A percentile compares a stretch with the other conserved stretches of the same genome.
Conservation (phyloP, 37 sponge, comb jelly and placozoan species). For the Oopsacas minuta region DNA sequence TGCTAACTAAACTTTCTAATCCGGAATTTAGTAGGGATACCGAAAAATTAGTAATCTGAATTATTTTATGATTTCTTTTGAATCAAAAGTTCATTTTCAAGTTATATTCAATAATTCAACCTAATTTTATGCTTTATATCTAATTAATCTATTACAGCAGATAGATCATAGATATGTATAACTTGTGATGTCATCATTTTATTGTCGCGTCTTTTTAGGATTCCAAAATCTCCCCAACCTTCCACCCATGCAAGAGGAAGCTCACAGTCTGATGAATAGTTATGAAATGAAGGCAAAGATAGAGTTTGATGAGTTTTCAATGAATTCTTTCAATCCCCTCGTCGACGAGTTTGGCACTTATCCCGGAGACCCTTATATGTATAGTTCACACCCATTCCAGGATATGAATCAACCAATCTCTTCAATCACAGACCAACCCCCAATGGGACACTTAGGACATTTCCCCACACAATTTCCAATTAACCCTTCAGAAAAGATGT, state of each 20-base stretch:
- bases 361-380: not conserved
- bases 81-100: too few relatives aligned
- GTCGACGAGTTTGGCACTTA: not conserved
- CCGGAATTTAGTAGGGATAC: too few relatives aligned
- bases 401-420: not conserved
- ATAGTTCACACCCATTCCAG: not conserved
- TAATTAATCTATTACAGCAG: too few relatives aligned
- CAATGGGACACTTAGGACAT: not conserved
- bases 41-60: too few relatives aligned
- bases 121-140: too few relatives aligned
- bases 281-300: not conserved
- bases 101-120: too few relatives aligned
- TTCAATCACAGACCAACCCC: not conserved
- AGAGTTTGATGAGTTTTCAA: not conserved
- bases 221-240: not conserved
- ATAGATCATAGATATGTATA: too few relatives aligned
- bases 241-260: not conserved
- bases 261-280: not conserved
- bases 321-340: not conserved
- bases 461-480: not conserved
- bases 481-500: not conserved
- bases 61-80: too few relatives aligned
- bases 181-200: too few relatives aligned
- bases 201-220: not conserved
- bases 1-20: too few relatives aligned